These are phyloP conservation scores for Baryphthengus martii DNA, from an alignment of 2,113 vertebrate genomes.

Conservation along the genomic window DNA sequence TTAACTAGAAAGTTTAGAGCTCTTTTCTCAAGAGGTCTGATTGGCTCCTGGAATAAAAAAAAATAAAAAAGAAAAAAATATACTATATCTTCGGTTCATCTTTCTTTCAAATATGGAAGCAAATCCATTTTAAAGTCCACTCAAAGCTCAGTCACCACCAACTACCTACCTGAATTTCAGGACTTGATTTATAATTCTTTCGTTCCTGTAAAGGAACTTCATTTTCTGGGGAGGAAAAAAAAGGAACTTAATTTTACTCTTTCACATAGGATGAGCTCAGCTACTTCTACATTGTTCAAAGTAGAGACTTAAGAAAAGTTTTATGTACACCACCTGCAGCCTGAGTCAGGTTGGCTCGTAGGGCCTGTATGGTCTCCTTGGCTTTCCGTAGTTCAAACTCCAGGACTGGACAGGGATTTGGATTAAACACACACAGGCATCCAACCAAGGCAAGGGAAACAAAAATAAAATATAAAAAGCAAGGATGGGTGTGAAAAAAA, in stretches of 20 bases:
- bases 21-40: constrained; percentile 98
- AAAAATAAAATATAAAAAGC: constrained; percentile 94
- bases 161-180: constrained; percentile 96
- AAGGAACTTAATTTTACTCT: constrained; percentile 59
- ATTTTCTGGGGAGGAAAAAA: constrained; percentile 80
- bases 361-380: constrained; percentile 99
- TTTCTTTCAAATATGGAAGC: background rate
- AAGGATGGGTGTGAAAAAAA: constrained; percentile 93
- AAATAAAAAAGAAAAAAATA: constrained; percentile 5
- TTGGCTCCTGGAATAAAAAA: constrained; percentile 83
- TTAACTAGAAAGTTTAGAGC: constrained; percentile 99
- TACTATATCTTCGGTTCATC: background rate
- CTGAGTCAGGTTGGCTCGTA: constrained; percentile 99
- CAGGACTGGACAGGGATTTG: constrained; percentile 99
- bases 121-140: background rate
- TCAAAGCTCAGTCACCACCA: background rate
- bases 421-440: constrained; percentile 94
- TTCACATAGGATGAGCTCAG: constrained; percentile 35
- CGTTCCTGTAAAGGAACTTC: constrained; percentile 96
- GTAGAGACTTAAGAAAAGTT: constrained; percentile 83
- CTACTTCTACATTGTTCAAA: constrained; percentile 76
- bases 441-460: constrained; percentile 95
- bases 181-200: constrained; percentile 97
- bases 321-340: constrained; percentile 99
- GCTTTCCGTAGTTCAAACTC: constrained; percentile 99